Conservation (phyloP, 2,113 vertebrate species). For the Sinocyclocheilus maitianheensis region DNA sequence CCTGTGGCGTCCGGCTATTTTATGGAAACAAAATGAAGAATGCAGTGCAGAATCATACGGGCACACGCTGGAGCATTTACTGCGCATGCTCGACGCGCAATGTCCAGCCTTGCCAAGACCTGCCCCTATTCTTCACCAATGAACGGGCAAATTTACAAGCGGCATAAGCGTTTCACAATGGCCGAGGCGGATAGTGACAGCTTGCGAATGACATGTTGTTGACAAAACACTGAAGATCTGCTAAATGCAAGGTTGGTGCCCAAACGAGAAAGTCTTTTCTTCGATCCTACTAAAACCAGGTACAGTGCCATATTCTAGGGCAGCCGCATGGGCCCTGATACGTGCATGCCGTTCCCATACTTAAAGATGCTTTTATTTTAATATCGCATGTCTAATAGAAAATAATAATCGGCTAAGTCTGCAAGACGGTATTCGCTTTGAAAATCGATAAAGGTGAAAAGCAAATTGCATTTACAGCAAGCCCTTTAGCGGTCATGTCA, state of each 20-base stretch:
- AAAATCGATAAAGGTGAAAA: background rate
- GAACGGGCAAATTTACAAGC: conserved; percentile 38
- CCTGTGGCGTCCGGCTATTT: background rate
- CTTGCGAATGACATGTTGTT: background rate
- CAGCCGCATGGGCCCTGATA: conserved; percentile 1
- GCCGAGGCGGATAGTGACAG: conserved; percentile 37
- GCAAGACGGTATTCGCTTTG: background rate
- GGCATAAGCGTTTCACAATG: conserved; percentile 14
- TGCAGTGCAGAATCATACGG: background rate
- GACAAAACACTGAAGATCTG: conserved; percentile 8
- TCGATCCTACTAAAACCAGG: background rate
- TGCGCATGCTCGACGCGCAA: conserved; percentile 44
- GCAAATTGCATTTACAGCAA: background rate
- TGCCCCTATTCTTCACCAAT: conserved; percentile 55
- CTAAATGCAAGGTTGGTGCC: background rate
- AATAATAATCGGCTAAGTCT: background rate
- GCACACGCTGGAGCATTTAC: background rate
- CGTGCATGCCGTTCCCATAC: background rate
- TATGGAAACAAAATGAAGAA: background rate
- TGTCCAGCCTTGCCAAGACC: conserved; percentile 47
- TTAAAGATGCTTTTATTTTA: background rate
- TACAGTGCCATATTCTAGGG: background rate
- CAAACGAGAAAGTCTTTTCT: background rate
- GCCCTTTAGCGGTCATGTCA: conserved; percentile 3
- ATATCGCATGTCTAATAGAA: background rate